Base-by-base conservation (phyloP, 1,140 invertebrate species). In the Helicoverpa armigera region DNA sequence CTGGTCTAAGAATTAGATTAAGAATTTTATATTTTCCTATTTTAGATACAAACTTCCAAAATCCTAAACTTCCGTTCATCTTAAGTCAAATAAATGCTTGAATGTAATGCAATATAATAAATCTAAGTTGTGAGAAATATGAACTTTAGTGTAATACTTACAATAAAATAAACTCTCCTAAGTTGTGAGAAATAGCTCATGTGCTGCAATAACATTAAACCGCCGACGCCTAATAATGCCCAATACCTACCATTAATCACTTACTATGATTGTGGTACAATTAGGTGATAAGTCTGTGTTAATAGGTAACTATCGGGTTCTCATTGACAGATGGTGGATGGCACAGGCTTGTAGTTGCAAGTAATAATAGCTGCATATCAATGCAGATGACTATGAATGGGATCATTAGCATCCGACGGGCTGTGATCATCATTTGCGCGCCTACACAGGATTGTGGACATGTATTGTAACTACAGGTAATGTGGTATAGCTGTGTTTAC, bases 381-480 rank as follows among this genome's bases (percentile, higher is more conserved):
- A 89, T 88, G 87, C 87, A 88, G 87, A 93, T 92, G 84, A 89
- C 88, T 86, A 94, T 94, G 91, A 92, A 94, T 94, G 87, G 88
- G 81, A 87, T 90, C 89, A 94, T 94, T 93, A 92, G 85, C 87
- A 81, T 78, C 72, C 83, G 35, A 3, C 35, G 65, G 80, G 82
- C 83, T 79, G 82, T 80, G 87, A 88, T 88, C 85, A 88, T 88
- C 86, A 89, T 88, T 92, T 89, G 85, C 85, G 83, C 85, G 79
- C 72, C 70, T 18, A 50, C 43, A 50, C 31, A 16, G 60, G 11
- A 53, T 65, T 56, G 63, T 43, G 51, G 51, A 18, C 9, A 2
- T 5, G 16, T 48, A 35, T 9, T 67, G 43, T 50, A 67, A 48
- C 35, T 67, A 18, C n/a, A 43, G 63, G 2, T n/a, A 7, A 35